Conservation (phyloP, 2,113 vertebrate species). For the Eretmochelys imbricata region DNA sequence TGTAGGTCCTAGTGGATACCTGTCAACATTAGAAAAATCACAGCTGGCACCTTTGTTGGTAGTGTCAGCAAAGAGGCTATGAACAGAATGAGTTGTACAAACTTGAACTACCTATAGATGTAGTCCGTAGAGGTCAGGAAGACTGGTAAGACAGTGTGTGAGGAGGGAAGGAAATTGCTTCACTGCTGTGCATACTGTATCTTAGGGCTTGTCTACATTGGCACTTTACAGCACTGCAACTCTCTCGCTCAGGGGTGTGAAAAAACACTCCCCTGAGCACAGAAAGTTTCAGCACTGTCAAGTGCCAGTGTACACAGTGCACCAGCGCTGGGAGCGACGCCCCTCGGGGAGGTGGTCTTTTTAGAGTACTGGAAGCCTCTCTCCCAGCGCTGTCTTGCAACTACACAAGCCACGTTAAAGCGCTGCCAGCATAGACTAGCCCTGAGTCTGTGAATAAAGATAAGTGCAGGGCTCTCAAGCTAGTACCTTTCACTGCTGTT, state of each 20-base stretch:
- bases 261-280: too few species aligned
- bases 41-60: not conserved
- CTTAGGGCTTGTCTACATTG: too few species aligned
- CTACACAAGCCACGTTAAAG: too few species aligned
- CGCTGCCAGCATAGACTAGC: too few species aligned
- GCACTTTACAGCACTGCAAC: too few species aligned
- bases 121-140: not conserved
- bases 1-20: not conserved
- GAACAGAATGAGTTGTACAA: not conserved
- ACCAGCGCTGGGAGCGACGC: too few species aligned
- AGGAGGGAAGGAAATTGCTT: not conserved
- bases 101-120: not conserved
- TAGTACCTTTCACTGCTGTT: rapidly evolving
- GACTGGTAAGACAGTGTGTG: not conserved
- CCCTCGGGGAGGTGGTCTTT: too few species aligned
- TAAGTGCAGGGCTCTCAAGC: not conserved
- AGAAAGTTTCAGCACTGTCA: too few species aligned
- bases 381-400: too few species aligned
- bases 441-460: not conserved
- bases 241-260: too few species aligned
- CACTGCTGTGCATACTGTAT: not conserved
- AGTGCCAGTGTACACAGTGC: too few species aligned
- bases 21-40: not conserved
- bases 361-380: too few species aligned
- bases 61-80: not conserved